Conservation (phyloP, 2,113 vertebrate species). For the Spilogale gracilis region DNA sequence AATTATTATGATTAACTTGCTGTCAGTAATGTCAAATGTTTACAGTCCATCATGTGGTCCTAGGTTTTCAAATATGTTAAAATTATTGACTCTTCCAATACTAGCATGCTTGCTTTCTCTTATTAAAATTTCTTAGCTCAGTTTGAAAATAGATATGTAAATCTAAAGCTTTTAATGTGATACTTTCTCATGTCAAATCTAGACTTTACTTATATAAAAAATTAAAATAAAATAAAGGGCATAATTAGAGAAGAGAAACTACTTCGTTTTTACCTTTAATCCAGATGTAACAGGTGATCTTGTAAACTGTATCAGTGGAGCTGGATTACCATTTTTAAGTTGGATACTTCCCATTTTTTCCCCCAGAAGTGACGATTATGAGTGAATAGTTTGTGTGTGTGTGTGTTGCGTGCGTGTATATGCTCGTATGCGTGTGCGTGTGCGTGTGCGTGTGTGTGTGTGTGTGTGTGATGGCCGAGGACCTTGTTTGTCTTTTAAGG, state of each 20-base stretch:
- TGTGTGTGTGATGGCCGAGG: not conserved
- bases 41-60: not conserved
- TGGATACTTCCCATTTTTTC: not conserved
- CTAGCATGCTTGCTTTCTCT: not conserved
- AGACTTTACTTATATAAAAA: not conserved
- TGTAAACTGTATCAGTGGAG: not conserved
- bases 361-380: not conserved
- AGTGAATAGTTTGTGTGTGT: not conserved
- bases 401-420: not conserved
- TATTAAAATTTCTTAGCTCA: conserved; percentile 3
- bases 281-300: not conserved
- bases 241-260: conserved; percentile 19
- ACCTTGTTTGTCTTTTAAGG: not conserved
- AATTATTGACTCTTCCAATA: not conserved
- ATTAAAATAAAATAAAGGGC: not conserved
- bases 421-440: not conserved
- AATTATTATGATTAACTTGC: not conserved
- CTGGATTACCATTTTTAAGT: not conserved
- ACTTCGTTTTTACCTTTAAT: conserved; percentile 29
- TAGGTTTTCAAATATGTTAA: conserved; percentile 4
- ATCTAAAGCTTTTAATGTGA: not conserved
- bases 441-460: not conserved
- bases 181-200: not conserved
- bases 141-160: conserved; percentile 42
- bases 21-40: not conserved